Conservation (phyloP, 2,888 invertebrate genomes). For the Cryptosula pallasiana region DNA sequence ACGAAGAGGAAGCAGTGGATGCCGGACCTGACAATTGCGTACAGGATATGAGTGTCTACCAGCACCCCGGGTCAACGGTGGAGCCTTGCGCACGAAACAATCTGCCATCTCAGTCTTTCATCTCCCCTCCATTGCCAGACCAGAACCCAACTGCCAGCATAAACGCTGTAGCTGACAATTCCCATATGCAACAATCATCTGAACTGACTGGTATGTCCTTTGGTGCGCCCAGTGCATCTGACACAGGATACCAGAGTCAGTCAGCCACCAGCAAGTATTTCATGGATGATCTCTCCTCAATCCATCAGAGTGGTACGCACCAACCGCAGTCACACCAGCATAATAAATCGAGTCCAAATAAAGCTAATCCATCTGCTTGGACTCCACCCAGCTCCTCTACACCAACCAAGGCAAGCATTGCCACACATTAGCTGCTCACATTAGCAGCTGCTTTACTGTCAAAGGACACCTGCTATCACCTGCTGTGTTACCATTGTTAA, state of each 20-base stretch:
- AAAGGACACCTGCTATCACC: no score
- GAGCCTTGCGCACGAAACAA: no score
- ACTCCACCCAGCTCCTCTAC: not conserved
- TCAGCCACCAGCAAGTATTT: not conserved
- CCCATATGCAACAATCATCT: not conserved
- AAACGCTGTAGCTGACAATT: not conserved
- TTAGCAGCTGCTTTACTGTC: no score
- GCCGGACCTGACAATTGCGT: not conserved
- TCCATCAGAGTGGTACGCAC: no score
- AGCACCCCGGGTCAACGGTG: no score
- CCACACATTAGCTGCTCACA: not conserved
- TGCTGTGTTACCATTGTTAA: no score
- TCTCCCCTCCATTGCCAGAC: no score
- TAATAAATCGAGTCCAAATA: not conserved
- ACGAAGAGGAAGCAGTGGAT: not conserved
- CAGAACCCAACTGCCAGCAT: not conserved
- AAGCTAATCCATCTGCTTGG: not conserved
- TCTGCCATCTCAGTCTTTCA: no score
- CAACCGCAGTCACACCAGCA: not conserved
- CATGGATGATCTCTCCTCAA: not conserved
- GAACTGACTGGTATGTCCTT: not conserved
- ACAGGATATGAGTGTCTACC: not conserved
- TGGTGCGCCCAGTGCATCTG: not conserved
- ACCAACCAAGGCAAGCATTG: not conserved
- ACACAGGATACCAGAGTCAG: slow-evolving; percentile 3